A percentile compares a stretch with the other conserved stretches of the same genome.
These are phyloP conservation scores for Patella caerulea DNA, from an alignment of 2,888 invertebrate species.

Conservation along the genomic window DNA sequence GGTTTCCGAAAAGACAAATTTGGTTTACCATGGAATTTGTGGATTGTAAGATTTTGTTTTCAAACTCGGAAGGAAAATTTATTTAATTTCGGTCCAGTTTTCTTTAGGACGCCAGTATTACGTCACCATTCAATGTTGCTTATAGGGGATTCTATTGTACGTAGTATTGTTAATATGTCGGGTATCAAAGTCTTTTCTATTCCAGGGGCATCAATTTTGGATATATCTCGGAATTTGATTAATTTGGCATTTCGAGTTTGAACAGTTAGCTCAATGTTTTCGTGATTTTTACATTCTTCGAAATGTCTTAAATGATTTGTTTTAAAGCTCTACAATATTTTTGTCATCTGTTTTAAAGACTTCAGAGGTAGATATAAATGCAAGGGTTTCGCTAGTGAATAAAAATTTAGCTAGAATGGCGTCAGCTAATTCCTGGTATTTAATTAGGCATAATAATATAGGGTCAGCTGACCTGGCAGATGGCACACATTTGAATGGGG, in stretches of 20 bases:
- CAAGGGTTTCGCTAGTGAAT: not conserved
- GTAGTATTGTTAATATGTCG: not conserved
- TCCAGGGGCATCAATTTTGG: not conserved
- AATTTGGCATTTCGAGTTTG: not conserved
- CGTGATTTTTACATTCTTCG: not conserved
- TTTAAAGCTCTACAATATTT: not conserved
- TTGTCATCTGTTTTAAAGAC: not conserved
- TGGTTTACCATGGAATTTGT: slow-evolving; percentile 1
- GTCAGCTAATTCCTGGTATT: too few species aligned
- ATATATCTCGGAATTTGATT: not conserved
- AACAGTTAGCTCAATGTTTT: not conserved
- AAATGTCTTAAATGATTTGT: not conserved
- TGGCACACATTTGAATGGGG: too few species aligned
- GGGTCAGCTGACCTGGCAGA: too few species aligned
- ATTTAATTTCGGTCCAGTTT: too few species aligned
- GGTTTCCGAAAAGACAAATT: not conserved
- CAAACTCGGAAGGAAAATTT: too few species aligned
- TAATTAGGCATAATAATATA: too few species aligned
- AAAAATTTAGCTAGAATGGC: not conserved
- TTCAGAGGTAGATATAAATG: not conserved
- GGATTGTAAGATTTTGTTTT: not conserved
- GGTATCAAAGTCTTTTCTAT: not conserved
- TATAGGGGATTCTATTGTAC: not conserved
- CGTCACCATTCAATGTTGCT: not conserved
- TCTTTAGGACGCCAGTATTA: not conserved